A percentile compares a stretch with the other conserved stretches of the same genome.
phyloP scores from a whole-genome alignment of 2,797 vertebrate genomes.

The Pelochelys cantorii region DNA sequence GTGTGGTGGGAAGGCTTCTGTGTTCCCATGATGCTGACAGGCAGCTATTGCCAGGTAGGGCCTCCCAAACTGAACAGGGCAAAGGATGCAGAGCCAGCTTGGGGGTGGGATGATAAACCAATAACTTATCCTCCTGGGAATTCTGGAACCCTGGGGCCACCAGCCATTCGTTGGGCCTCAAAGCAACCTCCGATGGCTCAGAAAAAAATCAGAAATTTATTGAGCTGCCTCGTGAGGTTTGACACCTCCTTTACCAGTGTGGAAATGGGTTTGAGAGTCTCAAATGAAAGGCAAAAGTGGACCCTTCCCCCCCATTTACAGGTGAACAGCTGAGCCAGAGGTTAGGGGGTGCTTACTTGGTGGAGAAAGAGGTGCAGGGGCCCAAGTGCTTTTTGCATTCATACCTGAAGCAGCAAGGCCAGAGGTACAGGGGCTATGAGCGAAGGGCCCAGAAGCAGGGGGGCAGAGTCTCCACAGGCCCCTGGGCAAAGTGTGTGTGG shows the following conservation, averaged over 20 bases:
- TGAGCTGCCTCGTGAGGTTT: neutral
- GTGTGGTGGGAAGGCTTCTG: neutral
- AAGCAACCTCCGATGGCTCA: neutral
- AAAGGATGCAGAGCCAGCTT: neutral
- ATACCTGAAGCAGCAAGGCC: too few species aligned
- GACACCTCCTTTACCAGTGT: neutral
- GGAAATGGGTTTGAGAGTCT: neutral
- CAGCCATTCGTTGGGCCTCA: neutral
- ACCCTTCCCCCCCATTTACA: neutral
- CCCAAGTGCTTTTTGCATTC: too few species aligned
- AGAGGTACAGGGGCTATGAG: too few species aligned
- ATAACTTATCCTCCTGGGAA: neutral
- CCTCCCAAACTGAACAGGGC: neutral
- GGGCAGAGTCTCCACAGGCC: too few species aligned
- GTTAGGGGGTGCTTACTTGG: too few species aligned
- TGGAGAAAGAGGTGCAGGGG: too few species aligned
- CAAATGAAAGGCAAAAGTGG: neutral
- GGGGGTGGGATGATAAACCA: neutral
- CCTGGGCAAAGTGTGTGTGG: too few species aligned
- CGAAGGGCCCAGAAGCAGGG: too few species aligned
- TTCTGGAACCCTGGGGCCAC: neutral
- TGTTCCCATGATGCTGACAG: neutral
- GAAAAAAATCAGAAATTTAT: neutral
- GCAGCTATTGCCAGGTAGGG: neutral
- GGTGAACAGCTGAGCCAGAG: neutral